Evolutionary conservation across 2,113 vertebrate genomes (phyloP), one percentile per base, ranked within the genome.

Genomic region (Onychorhynchus coronatus): DNA sequence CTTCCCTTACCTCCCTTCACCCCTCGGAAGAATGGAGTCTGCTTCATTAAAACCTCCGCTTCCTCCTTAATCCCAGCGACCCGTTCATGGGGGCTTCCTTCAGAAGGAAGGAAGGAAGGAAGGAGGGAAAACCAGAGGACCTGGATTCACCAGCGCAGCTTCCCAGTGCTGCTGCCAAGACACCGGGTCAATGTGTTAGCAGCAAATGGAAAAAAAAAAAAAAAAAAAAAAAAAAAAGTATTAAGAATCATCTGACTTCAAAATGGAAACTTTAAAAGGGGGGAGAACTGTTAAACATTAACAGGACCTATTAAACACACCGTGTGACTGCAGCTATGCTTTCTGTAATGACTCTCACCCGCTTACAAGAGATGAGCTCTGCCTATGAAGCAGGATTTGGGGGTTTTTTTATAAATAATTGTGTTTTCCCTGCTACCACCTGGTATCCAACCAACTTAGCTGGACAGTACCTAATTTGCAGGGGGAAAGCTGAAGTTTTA

Each of bases 1-100:
- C 85, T 94, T 92, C 81, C 86, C 72, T 93, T 74, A 92, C 91
- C 89, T 96, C 92, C 56, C 65, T 74, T 94, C 93, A 81, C 92
- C 84, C 73, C 80, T 91, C 70, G 6, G 2, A 93, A 94, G 90
- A 93, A 94, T 50, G 79, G 62, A 88, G 20, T 62, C 78, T 70
- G 61, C 83, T 91, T 88, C 88, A 83, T 94, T 94, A 96, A 96
- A 89, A 62, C 68, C 83, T 68, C 88, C 1, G 6, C 80, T 93
- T 95, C 91, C 92, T 95, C 70, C 80, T 85, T 87, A 92, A 94
- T 88, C 79, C 93, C 88, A 52, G 46, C 23, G 59, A 71, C 62
- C 20, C 3, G 1, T n/a, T 68, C 55, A 46, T 27, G 80, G 52
- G 28, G 2, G 42, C 49, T 88, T 86, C 72, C 76, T 58, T 84